phyloP scores from a whole-genome alignment of 2,797 vertebrate genomes.

The Falco berigora region DNA sequence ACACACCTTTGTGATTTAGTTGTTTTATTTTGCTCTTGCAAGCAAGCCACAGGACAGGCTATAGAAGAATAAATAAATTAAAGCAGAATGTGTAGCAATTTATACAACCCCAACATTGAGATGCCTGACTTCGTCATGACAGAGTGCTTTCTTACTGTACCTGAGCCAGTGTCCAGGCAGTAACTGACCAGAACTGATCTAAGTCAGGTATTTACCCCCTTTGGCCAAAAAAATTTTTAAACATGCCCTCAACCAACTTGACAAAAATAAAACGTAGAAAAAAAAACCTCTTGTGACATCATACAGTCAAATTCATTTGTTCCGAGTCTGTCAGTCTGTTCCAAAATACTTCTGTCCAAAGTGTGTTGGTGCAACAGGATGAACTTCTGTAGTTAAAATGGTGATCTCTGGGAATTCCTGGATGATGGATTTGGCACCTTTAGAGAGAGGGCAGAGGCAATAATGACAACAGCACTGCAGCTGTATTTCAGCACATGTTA shows the following conservation, averaged over 20 bases:
- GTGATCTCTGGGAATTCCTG: slow-evolving; percentile 95
- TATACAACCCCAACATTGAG: background rate
- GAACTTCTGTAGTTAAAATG: slow-evolving; percentile 91
- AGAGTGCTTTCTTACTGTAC: background rate
- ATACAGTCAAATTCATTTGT: slow-evolving; percentile 18
- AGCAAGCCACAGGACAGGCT: slow-evolving; percentile 27
- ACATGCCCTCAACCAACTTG: background rate
- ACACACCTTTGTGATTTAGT: background rate
- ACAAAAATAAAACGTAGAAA: slow-evolving; percentile 52
- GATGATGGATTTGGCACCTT: slow-evolving; percentile 91
- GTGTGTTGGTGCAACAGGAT: slow-evolving; percentile 93
- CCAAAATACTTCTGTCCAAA: slow-evolving; percentile 98
- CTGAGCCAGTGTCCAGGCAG: slow-evolving; percentile 4
- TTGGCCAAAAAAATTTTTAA: slow-evolving; percentile 26
- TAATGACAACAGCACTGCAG: background rate
- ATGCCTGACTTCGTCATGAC: background rate
- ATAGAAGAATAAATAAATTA: background rate
- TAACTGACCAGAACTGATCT: slow-evolving; percentile 18
- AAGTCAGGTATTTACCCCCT: slow-evolving; percentile 11
- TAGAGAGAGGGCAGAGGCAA: background rate
- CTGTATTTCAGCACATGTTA: background rate
- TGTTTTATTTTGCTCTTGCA: slow-evolving; percentile 54
- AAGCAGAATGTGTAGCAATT: background rate
- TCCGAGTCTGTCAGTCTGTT: slow-evolving; percentile 79
- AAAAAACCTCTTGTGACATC: slow-evolving; percentile 14